Base-by-base conservation (phyloP, 2,888 invertebrate species). In the Lasioglossum pauxillum region DNA sequence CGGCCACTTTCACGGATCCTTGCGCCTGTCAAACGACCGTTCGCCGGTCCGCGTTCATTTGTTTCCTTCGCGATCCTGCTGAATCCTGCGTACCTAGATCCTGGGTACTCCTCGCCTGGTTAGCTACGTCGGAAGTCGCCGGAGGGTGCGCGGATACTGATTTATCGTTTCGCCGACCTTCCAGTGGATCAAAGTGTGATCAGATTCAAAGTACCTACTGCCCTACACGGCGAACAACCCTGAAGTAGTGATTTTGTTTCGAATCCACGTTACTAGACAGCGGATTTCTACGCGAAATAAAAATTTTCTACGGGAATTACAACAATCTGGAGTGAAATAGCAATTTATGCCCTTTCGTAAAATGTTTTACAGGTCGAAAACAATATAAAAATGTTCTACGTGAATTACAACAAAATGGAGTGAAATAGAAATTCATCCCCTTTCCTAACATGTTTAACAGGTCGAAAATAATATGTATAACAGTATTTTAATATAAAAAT, bases 1-100 rank as follows among this genome's bases (percentile, higher is more conserved):
- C 88, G 89, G 87, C 88, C 90, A 90, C 88, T 93, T 92, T 93
- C 90, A 90, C 88, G 92, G 89, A 80, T 89, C 88, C 81, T 82
- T 86, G 89, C 87, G 83, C 89, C 71, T 85, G 84, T 85, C 86
- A 90, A 88, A 84, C 86, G 85, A 87, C 83, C 64, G 64, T 64
- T 31, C 64, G 76, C 41, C 71, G 75, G 41, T 73, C 35, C 69
- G 44, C 83, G 79, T 38, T 85, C 84, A 76, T 83, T 76, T 78
- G 79, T 78, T 85, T 85, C 78, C 78, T 77, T 78, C 53, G 64
- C n/a, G 73, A 72, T 41, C 67, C 27, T 46, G 72, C 64, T 41
- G 35, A 60, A 64, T 41, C 67, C 27, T 46, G 60, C 64, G 49
- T 38, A 72, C 31, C 14, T 23, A 49, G 19, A 69, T 23, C 69